Evolutionary conservation across 2,113 vertebrate species (phyloP).

Genomic region (Rallus limicola): DNA sequence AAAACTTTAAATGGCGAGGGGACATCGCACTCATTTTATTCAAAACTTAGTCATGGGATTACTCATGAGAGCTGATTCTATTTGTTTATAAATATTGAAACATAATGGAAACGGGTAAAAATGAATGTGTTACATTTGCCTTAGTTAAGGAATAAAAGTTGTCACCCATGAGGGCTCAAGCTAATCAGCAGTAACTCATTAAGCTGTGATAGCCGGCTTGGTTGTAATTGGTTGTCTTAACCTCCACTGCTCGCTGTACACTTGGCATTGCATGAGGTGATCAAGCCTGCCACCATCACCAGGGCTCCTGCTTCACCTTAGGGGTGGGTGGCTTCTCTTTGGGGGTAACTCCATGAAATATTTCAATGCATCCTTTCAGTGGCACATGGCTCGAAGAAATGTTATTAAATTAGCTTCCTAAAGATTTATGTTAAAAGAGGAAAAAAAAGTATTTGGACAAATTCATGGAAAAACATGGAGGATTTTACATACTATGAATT

Average conservation of each 20-base stretch:
- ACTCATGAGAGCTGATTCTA: not conserved
- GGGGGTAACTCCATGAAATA: not conserved
- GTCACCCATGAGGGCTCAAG: not conserved
- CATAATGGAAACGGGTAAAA: not conserved
- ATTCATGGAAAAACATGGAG: not conserved
- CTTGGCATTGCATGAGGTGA: not conserved
- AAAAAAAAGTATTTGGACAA: not conserved
- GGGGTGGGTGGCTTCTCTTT: not conserved
- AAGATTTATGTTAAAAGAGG: not conserved
- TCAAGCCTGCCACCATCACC: not conserved
- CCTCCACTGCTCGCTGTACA: fast-evolving
- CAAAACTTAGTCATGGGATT: not conserved
- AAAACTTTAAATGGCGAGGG: not conserved
- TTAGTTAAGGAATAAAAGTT: not conserved
- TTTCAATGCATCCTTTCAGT: not conserved
- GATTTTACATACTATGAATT: not conserved
- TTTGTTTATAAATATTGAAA: not conserved
- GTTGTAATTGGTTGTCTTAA: not conserved
- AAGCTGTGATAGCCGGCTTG: not conserved
- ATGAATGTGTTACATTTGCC: not conserved
- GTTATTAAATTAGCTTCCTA: not conserved
- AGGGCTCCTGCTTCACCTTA: not conserved
- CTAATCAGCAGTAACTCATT: not conserved
- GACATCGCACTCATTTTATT: not conserved
- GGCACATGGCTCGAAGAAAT: not conserved